Base-by-base conservation (phyloP, 35 echinoderm and acorn worm genomes). In the Lytechinus variegatus region DNA sequence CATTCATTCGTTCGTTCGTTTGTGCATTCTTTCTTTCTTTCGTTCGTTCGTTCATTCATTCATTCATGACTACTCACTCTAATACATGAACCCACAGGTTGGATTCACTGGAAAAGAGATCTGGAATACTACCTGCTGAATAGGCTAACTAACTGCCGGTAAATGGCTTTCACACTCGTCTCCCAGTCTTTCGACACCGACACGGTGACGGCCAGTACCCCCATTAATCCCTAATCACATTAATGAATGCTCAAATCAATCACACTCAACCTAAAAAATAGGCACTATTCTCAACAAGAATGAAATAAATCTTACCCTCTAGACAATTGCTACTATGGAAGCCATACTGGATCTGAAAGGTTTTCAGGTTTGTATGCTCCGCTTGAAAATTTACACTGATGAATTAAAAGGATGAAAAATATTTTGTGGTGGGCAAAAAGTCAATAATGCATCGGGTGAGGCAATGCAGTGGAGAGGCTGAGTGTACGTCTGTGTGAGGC, bases 181-280 rank as follows among this genome's bases (percentile, higher is more conserved):
- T 24, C 66, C 66, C 66, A 16, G n/a, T 16, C 66, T 24, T 79
- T 24, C 66, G 9, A 9, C 1, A 58, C 66, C 7, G 66, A 79
- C 66, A 79, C 66, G 19, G 6, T 79, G 33, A 79, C 66, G 14
- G 66, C n/a, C 66, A 79, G 66, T 79, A 24, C 19, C 66, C 66
- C 66, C 66, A 79, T 79, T 79, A 79, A 79, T 24, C 66, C 66
- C 66, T 79, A 79, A 79, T 79, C 66, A 79, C 66, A 79, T 79
- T 79, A 79, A 79, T 79, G 66, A 79, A 79, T n/a, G 66, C 66
- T 16, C 66, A 79, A 79, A 79, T 79, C 66, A 79, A 79, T 79
- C 66, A 79, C 19, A 79, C 19, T 79, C 66, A 24, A 79, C 14
- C 66, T 8, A 79, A n/a, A 79, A 58, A 79, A 79, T 79, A n/a